Evolutionary conservation across 2,888 invertebrate species (phyloP), one percentile per base, ranked within the genome.

Genomic region (Hydrotaea diabolus): DNA sequence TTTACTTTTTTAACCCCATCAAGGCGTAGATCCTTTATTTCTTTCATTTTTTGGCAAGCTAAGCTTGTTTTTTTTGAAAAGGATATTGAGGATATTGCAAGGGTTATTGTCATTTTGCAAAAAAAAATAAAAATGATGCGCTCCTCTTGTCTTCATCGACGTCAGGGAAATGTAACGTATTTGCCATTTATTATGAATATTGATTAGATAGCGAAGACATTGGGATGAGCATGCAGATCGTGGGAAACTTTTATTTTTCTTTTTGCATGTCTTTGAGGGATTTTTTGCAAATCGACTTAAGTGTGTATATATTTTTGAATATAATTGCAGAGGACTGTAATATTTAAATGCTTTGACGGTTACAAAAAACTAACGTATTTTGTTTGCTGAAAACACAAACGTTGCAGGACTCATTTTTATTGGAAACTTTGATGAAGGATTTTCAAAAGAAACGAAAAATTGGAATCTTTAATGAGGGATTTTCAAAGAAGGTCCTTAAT

Each of bases 101-200:
- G 43, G 66, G 83, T 62, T 81, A 43, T 74, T 23, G 49, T 77
- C 74, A 77, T 86, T 77, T 62, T 43, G 39, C 49, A 19, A 71
- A n/a, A n/a, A n/a, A n/a, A n/a, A n/a, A n/a, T n/a, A n/a, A n/a
- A 31, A 31, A 78, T 71, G 79, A 76, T 82, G 77, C 74, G 80
- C 62, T 71, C 72, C 62, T n/a, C 77, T 80, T 77, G 73, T 77
- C 76, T 76, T 31, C 9, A 21, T 31, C 69, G 74, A n/a, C 4
- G 46, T 11, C 7, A 3, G 23, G 13, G 15, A 15, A 59, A 59
- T 59, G 72, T 81, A 84, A 84, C 84, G 77, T 80, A 49, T 80
- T 84, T 83, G 66, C 53, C 36, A 66, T 77, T 46, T 78, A 76
- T 76, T 74, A 78, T 81, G 78, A 83, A 81, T 80, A 83, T 86